Percentiles rank a stretch among this genome's conserved stretches.
Conservation (phyloP, 2,797 vertebrate species). For the Sebastes hubbsi region DNA sequence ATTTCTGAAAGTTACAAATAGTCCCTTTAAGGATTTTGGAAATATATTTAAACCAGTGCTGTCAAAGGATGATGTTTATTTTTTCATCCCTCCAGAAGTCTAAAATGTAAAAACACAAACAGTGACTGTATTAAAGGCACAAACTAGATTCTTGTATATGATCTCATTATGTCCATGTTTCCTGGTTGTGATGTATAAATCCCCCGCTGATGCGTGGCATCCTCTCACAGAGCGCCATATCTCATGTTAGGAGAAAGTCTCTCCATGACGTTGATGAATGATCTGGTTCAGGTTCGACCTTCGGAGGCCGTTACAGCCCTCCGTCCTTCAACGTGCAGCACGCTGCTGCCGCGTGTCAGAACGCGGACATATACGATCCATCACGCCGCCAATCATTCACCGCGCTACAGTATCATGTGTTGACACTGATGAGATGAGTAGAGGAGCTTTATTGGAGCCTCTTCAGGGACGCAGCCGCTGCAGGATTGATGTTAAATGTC, state of each 20-base stretch:
- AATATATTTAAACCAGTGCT: too few species aligned
- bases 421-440: constrained; percentile 22
- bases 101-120: too few species aligned
- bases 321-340: constrained; percentile 7
- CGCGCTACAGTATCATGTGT: background rate
- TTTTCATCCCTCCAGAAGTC: too few species aligned
- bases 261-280: constrained; percentile 24
- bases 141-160: too few species aligned
- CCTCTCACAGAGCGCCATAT: background rate
- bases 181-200: background rate
- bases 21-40: too few species aligned
- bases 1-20: too few species aligned
- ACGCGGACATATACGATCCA: constrained; percentile 12
- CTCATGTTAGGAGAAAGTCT: constrained; percentile 37
- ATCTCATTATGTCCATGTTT: too few species aligned
- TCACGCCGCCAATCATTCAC: constrained; percentile 14
- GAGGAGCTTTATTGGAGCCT: constrained; percentile 21
- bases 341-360: background rate
- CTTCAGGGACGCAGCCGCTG: background rate
- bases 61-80: too few species aligned
- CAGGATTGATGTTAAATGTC: constrained; percentile 14
- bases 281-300: background rate
- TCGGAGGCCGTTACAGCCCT: background rate
- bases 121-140: too few species aligned
- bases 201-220: background rate